Percentiles rank a stretch among this genome's conserved stretches.
These are phyloP conservation scores for Xylophagus ater DNA, from an alignment of 2,888 invertebrate species.

Conservation along the genomic window DNA sequence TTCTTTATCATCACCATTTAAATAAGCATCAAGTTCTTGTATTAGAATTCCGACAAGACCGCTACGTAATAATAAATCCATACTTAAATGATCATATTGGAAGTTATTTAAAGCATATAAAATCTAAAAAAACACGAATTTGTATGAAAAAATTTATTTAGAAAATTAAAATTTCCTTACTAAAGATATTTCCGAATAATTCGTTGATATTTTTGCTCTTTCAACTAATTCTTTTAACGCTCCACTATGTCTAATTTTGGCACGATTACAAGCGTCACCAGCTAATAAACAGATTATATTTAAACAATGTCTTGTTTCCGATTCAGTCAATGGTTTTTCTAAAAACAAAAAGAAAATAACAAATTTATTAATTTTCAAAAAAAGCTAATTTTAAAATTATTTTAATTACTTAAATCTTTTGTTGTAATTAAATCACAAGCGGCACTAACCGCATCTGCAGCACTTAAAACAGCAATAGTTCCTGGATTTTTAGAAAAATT, in stretches of 20 bases:
- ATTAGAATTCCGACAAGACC: conserved; percentile 44
- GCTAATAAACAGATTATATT: conserved; percentile 34
- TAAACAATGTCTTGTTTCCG: conserved; percentile 33
- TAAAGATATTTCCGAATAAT: conserved; percentile 30
- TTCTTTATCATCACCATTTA: conserved; percentile 33
- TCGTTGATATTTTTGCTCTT: conserved; percentile 29
- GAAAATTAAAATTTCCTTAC: conserved; percentile 18
- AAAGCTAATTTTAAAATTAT: background rate
- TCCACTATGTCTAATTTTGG: conserved; percentile 36
- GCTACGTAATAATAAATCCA: conserved; percentile 43
- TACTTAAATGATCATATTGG: conserved; percentile 39
- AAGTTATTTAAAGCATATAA: conserved; percentile 41
- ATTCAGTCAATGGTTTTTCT: conserved; percentile 26
- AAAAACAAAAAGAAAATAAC: background rate
- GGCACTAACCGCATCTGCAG: conserved; percentile 33
- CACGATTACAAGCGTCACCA: conserved; percentile 36
- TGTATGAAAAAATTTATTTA: background rate
- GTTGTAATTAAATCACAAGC: conserved; percentile 32
- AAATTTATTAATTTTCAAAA: background rate
- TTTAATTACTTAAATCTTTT: conserved; percentile 23
- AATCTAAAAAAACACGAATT: conserved; percentile 20
- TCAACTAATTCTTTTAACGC: conserved; percentile 32
- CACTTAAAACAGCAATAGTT: conserved; percentile 29
- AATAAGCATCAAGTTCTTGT: conserved; percentile 36
- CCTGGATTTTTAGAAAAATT: conserved; percentile 33